Evolutionary conservation across 2,113 vertebrate genomes (phyloP).

Genomic region (Sceloporus tristichus): DNA sequence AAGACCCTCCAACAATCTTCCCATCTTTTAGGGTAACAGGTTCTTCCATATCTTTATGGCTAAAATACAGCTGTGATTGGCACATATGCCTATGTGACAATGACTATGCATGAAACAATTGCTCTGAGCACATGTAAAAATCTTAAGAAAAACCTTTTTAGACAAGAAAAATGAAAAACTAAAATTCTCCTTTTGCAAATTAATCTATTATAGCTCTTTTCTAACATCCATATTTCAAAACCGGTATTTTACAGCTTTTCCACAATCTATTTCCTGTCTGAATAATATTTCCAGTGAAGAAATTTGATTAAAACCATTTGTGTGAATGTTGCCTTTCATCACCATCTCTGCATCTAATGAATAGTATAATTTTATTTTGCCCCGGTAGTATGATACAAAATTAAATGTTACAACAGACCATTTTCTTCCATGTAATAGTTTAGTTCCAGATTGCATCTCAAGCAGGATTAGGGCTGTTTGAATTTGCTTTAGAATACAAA

Average conservation of each 20-base stretch:
- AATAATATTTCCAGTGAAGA: background rate
- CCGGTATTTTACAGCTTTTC: background rate
- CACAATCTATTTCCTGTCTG: constrained; percentile 1
- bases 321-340: background rate
- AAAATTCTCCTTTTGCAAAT: too few species aligned
- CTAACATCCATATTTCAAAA: background rate
- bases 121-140: too few species aligned
- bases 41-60: too few species aligned
- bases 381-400: background rate
- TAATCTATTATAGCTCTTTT: background rate
- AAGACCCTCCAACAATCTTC: too few species aligned
- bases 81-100: too few species aligned
- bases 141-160: too few species aligned
- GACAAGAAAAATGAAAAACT: too few species aligned
- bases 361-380: background rate
- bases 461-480: too few species aligned
- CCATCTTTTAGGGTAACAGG: too few species aligned
- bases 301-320: background rate
- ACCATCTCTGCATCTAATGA: background rate
- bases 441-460: background rate
- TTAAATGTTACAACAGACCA: background rate
- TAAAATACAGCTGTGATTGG: too few species aligned
- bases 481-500: too few species aligned
- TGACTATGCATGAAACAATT: too few species aligned
- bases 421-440: background rate